A percentile compares a stretch with the other conserved stretches of the same genome.
phyloP scores from a whole-genome alignment of 1,140 invertebrate genomes.

The Dysdera silvatica region DNA sequence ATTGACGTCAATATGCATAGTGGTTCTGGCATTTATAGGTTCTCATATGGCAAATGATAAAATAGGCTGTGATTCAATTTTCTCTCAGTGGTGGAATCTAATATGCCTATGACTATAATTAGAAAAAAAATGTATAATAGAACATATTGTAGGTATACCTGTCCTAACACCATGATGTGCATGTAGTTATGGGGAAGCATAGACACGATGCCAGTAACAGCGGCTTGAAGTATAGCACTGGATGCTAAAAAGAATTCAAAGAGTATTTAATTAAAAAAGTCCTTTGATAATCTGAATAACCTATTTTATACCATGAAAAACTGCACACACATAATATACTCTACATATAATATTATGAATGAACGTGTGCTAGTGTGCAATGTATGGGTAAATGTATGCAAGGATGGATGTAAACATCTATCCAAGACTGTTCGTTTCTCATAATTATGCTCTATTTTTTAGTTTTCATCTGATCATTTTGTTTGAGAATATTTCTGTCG shows the following conservation, averaged over 20 bases:
- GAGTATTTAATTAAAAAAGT: background rate
- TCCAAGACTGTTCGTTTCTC: no score
- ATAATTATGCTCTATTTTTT: no score
- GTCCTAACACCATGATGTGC: constrained; percentile 70
- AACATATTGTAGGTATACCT: constrained; percentile 1
- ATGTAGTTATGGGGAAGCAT: constrained; percentile 78
- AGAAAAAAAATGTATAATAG: background rate
- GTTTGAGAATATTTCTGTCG: no score
- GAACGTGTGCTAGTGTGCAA: no score
- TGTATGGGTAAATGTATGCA: no score
- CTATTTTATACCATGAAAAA: background rate
- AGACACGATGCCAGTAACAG: constrained; percentile 72
- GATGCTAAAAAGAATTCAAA: constrained; percentile 1
- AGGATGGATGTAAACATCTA: no score
- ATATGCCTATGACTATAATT: background rate
- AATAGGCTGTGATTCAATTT: no score
- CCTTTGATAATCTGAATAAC: background rate
- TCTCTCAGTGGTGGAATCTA: no score
- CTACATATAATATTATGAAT: background rate
- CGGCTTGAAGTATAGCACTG: constrained; percentile 67
- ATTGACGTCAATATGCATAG: no score
- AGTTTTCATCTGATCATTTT: no score
- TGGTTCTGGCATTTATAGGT: no score
- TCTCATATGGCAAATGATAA: no score
- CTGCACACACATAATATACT: background rate